Evolutionary conservation across 2,797 vertebrate genomes (phyloP).

Genomic region (Parambassis ranga): DNA sequence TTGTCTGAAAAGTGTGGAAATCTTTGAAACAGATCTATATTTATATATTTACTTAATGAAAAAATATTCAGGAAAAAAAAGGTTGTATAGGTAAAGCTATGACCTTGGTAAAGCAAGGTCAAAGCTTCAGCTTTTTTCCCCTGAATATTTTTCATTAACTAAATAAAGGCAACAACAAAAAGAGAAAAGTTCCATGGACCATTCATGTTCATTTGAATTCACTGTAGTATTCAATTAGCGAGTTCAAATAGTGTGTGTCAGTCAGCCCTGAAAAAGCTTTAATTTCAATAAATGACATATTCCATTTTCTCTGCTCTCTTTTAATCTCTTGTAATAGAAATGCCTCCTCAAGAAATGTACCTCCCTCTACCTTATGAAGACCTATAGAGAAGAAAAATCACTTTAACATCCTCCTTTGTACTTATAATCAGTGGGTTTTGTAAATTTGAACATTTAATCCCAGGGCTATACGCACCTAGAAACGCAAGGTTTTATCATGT

Average conservation of each 20-base stretch:
- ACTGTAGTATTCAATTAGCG: conserved; percentile 16
- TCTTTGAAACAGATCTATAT: no score
- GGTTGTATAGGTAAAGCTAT: not conserved
- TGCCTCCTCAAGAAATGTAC: conserved; percentile 12
- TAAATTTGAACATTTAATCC: conserved; percentile 38
- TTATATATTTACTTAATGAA: no score
- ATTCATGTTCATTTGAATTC: not conserved
- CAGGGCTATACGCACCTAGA: conserved; percentile 10
- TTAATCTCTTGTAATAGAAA: conserved; percentile 27
- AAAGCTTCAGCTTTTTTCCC: no score
- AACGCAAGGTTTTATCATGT: not conserved
- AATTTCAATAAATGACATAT: conserved; percentile 30
- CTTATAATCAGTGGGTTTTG: conserved; percentile 38
- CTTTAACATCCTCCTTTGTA: conserved; percentile 14
- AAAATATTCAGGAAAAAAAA: not conserved
- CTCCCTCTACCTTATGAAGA: conserved; percentile 17
- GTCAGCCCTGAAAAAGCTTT: conserved; percentile 5
- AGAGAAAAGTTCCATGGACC: not conserved
- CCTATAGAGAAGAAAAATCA: conserved; percentile 29
- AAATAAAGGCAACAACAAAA: not conserved
- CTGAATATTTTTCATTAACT: no score
- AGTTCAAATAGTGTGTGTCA: conserved; percentile 9
- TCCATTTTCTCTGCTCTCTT: conserved; percentile 14
- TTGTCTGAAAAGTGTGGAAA: no score
- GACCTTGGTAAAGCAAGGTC: no score